Conservation (phyloP, 2,113 vertebrate genomes). For the Chinchilla lanigera region DNA sequence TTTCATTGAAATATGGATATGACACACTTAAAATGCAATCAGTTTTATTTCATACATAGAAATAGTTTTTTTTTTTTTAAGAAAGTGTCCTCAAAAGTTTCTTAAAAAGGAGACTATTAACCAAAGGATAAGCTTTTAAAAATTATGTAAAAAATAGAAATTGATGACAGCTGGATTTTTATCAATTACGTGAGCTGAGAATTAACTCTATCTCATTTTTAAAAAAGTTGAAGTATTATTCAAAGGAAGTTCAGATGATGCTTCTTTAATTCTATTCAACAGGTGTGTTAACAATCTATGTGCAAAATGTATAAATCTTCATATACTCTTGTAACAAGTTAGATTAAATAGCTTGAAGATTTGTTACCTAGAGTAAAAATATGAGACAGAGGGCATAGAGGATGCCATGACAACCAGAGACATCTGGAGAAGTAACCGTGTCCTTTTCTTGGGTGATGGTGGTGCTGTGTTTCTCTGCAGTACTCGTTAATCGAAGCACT, state of each 20-base stretch:
- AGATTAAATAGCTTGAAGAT: constrained; percentile 42
- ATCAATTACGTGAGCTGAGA: neutral
- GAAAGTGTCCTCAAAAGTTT: constrained; percentile 26
- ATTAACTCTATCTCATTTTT: neutral
- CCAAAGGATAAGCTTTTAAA: constrained; percentile 15
- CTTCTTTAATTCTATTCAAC: constrained; percentile 71
- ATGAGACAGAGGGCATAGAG: constrained; percentile 1
- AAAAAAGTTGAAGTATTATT: neutral
- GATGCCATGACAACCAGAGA: constrained; percentile 85
- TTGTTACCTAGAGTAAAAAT: constrained; percentile 63
- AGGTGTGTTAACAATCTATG: constrained; percentile 66
- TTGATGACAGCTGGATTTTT: constrained; percentile 7
- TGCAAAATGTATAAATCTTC: neutral
- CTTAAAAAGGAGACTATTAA: neutral
- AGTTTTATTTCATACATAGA: constrained; percentile 18
- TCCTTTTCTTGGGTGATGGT: constrained; percentile 38
- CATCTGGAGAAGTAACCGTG: constrained; percentile 81
- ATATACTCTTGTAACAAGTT: constrained; percentile 24
- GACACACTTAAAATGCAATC: neutral
- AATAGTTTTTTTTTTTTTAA: constrained; percentile 13
- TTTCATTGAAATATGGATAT: constrained; percentile 5
- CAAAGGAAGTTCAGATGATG: neutral
- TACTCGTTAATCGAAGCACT: constrained; percentile 56
- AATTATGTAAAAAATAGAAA: constrained; percentile 37
- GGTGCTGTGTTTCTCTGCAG: constrained; percentile 7